Conservation (phyloP, 2,113 vertebrate species). For the Morphnarchus princeps region DNA sequence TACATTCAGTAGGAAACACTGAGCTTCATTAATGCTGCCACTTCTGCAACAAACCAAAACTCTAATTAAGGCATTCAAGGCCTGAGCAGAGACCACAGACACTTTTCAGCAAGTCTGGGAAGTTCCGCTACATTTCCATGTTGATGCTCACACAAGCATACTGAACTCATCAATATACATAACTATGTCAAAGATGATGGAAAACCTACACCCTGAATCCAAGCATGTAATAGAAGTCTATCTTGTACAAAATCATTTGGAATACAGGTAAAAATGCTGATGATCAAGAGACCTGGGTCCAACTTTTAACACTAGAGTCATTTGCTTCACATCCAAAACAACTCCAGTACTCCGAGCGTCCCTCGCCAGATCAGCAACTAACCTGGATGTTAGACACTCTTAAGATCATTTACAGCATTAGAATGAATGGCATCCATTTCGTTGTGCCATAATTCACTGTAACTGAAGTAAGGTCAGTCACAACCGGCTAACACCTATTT, state of each 20-base stretch:
- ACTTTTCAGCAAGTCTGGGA: background rate
- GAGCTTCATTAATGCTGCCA: background rate
- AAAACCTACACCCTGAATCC: background rate
- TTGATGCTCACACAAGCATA: background rate
- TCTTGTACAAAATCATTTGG: background rate
- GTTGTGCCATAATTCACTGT: background rate
- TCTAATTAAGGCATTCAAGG: background rate
- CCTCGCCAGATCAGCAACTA: background rate
- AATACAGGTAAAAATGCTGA: background rate
- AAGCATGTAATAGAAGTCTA: too few species aligned
- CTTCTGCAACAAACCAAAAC: background rate
- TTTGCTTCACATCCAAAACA: background rate
- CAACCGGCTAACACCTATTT: background rate
- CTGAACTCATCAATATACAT: background rate
- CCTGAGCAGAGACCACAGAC: background rate
- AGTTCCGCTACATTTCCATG: background rate
- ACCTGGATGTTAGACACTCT: background rate
- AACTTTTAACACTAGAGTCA: background rate
- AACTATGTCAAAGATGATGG: background rate
- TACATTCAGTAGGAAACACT: background rate
- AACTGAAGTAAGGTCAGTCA: background rate
- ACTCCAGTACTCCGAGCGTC: background rate
- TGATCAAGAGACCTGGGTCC: background rate
- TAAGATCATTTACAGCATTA: background rate
- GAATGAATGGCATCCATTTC: background rate